Evolutionary conservation across 2,113 vertebrate species (phyloP).

Genomic region (Podarcis raffonei): DNA sequence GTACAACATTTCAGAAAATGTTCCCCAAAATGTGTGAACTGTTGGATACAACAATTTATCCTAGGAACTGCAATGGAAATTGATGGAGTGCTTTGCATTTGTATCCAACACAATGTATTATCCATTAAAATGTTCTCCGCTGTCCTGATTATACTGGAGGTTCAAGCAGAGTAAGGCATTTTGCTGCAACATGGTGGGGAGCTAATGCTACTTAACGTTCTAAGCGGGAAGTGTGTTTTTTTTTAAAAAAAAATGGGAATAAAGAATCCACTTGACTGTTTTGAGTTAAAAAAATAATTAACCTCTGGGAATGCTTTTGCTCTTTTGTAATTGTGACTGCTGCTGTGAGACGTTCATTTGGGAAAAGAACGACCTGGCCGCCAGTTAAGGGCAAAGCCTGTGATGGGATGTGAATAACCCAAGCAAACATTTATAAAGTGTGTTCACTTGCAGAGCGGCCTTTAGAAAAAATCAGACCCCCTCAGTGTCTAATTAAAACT

Average conservation of each 20-base stretch:
- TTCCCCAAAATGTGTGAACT: neutral
- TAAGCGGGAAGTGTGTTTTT: neutral
- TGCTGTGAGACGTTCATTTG: constrained; percentile 24
- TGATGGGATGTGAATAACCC: constrained; percentile 21
- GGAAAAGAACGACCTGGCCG: neutral
- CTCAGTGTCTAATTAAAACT: constrained; percentile 47
- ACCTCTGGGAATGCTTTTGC: constrained; percentile 40
- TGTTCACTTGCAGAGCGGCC: constrained; percentile 1
- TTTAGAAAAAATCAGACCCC: constrained; percentile 22
- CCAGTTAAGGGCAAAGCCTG: constrained; percentile 3
- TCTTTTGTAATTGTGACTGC: constrained; percentile 37
- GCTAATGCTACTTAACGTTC: neutral
- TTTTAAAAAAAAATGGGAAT: constrained; percentile 1
- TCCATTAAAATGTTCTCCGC: neutral
- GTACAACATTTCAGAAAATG: neutral
- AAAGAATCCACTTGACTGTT: constrained; percentile 10
- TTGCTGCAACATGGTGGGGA: neutral
- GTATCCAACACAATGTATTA: neutral
- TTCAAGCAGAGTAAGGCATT: neutral
- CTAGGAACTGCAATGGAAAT: neutral
- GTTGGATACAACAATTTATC: neutral
- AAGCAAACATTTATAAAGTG: constrained; percentile 19
- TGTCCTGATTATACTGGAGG: neutral
- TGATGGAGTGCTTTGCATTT: rapidly evolving
- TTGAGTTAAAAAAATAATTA: constrained; percentile 26